Base-by-base conservation (phyloP, 1,140 invertebrate species). In the Copidosoma floridanum region DNA sequence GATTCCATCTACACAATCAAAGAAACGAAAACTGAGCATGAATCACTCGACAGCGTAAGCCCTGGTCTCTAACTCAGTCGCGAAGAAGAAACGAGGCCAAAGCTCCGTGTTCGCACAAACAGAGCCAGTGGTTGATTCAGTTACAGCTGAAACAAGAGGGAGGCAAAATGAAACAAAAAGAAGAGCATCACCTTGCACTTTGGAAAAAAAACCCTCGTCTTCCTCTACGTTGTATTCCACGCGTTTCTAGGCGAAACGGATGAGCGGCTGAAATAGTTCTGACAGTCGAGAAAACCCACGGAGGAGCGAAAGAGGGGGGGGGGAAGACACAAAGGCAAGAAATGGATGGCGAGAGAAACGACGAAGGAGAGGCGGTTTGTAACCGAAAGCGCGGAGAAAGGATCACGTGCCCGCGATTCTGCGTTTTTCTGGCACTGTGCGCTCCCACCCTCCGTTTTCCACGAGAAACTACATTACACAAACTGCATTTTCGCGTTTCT, bases 261-360 rank as follows among this genome's bases (percentile, higher is more conserved):
- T 55, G 52, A 55, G 32, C 27, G 16, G 38, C 51, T 61, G 52
- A 44, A 67, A 61, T 65, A 61, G 58, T 55, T 66, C 59, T 67
- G 61, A 58, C 64, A 67, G 65, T 62, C 55, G 64, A 58, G n/a
- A n/a, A n/a, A n/a, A n/a, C n/a, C n/a, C n/a, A n/a, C n/a, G n/a
- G n/a, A n/a, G n/a, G n/a, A n/a, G n/a, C n/a, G n/a, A n/a, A 68
- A 64, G 59, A 65, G 21, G 12, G 11, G 41, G 29, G 11, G 23
- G 48, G 29, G 29, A 21, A 32, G 37, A 14, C 40, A 2, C 32
- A 10, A 32, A 2, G 37, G 16, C 35, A 51, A 18, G 24, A n/a
- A 29, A 51, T 18, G 18, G 29, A 51, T 35, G 8, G 48, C 16
- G 12, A 8, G 14, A 35, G 12, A 23, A 51, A n/a, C n/a, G n/a